Evolutionary conservation across 2,797 vertebrate species (phyloP).

Genomic region (Coilia nasus): DNA sequence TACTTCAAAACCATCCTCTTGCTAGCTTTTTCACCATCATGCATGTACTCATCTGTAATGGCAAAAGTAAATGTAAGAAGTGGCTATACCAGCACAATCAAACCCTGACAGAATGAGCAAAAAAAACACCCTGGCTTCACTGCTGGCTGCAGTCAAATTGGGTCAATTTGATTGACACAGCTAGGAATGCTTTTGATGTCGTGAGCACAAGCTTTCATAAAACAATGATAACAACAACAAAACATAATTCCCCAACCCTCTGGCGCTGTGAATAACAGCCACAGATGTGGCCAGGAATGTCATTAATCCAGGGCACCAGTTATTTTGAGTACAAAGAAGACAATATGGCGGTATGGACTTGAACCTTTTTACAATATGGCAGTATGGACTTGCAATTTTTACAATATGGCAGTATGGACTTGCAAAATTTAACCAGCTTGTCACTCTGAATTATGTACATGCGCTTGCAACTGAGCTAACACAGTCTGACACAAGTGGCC

Average conservation of each 20-base stretch:
- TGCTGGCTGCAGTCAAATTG: neutral
- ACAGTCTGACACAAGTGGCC: neutral
- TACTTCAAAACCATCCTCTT: too few relatives aligned
- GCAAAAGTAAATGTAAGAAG: neutral
- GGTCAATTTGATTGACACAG: constrained; percentile 9
- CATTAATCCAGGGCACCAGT: neutral
- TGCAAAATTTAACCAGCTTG: neutral
- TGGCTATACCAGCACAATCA: neutral
- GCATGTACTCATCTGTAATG: neutral
- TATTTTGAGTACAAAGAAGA: neutral
- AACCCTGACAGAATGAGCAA: neutral
- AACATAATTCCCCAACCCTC: constrained; percentile 2
- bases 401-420: too few relatives aligned
- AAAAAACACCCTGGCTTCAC: constrained; percentile 1
- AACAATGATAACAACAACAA: neutral
- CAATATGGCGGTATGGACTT: neutral
- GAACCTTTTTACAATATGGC: neutral
- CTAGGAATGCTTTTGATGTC: constrained; percentile 7
- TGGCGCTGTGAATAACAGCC: neutral
- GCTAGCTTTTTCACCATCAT: too few relatives aligned
- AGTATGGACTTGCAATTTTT: too few relatives aligned
- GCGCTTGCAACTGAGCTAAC: neutral
- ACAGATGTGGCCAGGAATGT: neutral
- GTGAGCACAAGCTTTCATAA: neutral
- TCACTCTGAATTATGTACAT: neutral